Evolutionary conservation across 2,113 vertebrate species (phyloP).

Genomic region (Riparia riparia): DNA sequence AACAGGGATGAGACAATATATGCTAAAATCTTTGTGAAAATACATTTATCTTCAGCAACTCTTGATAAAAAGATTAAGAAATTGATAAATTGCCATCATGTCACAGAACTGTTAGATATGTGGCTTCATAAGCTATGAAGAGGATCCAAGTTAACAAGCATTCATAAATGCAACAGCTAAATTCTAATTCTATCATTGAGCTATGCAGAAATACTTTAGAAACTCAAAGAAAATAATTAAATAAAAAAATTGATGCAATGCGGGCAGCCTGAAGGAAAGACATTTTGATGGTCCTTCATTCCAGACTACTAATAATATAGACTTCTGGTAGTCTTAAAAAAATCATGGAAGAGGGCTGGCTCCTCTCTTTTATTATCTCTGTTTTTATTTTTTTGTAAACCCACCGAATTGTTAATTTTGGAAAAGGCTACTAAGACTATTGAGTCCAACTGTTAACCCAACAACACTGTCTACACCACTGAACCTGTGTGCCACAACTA

Average conservation of each 20-base stretch:
- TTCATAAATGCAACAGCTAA: not conserved
- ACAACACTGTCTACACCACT: not conserved
- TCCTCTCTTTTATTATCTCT: not conserved
- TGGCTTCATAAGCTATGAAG: not conserved
- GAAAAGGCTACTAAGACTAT: not conserved
- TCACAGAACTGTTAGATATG: not conserved
- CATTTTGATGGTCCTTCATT: not conserved
- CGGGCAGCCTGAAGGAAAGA: not conserved
- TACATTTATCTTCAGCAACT: not conserved
- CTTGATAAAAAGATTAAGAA: not conserved
- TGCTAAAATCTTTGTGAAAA: not conserved
- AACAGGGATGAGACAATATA: not conserved
- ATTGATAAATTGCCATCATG: not conserved
- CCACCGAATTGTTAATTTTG: not conserved
- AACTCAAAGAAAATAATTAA: not conserved
- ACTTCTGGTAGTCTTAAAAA: not conserved
- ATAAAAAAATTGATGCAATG: not conserved
- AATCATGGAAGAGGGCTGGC: not conserved
- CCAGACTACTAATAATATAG: not conserved
- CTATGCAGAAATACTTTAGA: not conserved
- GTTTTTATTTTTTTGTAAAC: accelerated
- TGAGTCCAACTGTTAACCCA: not conserved
- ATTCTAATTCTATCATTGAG: not conserved
- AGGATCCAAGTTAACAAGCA: not conserved
- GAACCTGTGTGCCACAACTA: not conserved